Percentiles rank a stretch among this genome's conserved stretches.
Conservation (phyloP, 2,888 invertebrate genomes). For the Coelopa pilipes region DNA sequence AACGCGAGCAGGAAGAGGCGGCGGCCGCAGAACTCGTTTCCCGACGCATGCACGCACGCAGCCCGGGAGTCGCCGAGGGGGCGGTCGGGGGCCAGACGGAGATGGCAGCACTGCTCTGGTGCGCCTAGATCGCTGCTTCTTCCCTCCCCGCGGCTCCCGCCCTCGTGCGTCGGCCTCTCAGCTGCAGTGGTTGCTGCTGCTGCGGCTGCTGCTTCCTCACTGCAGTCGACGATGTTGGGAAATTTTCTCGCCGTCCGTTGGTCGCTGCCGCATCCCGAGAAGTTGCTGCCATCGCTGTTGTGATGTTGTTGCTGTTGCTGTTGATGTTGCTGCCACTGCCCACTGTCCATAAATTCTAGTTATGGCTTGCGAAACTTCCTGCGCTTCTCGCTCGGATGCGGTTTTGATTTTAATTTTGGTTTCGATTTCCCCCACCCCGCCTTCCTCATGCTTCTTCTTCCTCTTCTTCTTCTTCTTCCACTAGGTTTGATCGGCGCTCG, state of each 20-base stretch:
- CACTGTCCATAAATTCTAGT: constrained; percentile 53
- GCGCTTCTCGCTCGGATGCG: constrained; percentile 42
- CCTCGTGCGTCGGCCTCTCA: background rate
- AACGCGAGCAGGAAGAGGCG: constrained; percentile 11
- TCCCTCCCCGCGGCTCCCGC: background rate
- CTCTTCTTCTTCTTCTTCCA: too few relatives aligned
- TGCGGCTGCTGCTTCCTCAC: too few relatives aligned
- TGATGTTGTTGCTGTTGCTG: constrained; percentile 29
- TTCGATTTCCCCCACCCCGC: constrained; percentile 16
- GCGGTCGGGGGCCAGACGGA: background rate
- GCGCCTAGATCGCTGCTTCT: background rate
- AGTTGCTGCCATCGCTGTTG: background rate
- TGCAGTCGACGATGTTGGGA: background rate
- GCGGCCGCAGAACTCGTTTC: constrained; percentile 23
- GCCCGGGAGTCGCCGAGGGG: background rate
- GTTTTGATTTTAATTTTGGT: constrained; percentile 39
- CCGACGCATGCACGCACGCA: constrained; percentile 34
- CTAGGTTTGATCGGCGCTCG: background rate
- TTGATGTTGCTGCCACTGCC: constrained; percentile 30
- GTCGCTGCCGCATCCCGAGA: constrained; percentile 25
- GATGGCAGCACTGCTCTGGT: background rate
- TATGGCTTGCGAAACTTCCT: constrained; percentile 39
- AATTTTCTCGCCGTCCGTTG: constrained; percentile 7
- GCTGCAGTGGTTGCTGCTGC: too few relatives aligned
- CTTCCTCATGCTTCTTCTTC: too few relatives aligned